A percentile compares a stretch with the other conserved stretches of the same genome.
Evolutionary conservation across 2,113 vertebrate genomes (phyloP).

Genomic region (Chinchilla lanigera): DNA sequence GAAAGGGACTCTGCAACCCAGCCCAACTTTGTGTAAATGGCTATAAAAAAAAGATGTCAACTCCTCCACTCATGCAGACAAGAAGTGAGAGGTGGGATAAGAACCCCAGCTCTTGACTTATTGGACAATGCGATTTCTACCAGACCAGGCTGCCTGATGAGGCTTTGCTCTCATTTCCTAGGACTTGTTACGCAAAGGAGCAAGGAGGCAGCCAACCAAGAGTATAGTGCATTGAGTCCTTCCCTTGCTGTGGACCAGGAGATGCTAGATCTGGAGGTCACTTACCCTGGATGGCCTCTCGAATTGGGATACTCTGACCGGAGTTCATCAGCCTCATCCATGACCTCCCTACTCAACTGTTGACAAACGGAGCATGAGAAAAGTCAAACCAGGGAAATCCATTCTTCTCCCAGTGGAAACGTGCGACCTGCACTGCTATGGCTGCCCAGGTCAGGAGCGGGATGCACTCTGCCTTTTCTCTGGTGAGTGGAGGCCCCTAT

Average conservation of each 20-base stretch:
- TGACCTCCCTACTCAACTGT: slow-evolving; percentile 92
- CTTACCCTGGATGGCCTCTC: slow-evolving; percentile 94
- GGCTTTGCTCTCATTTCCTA: background rate
- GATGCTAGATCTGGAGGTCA: background rate
- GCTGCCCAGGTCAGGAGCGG: background rate
- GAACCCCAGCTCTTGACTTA: background rate
- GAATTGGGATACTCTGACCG: slow-evolving; percentile 91
- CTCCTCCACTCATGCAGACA: background rate
- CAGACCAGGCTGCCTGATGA: background rate
- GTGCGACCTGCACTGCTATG: background rate
- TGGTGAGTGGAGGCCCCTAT: background rate
- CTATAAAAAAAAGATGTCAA: background rate
- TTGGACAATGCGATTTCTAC: background rate
- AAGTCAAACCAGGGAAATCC: background rate
- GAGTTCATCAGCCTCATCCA: slow-evolving; percentile 87
- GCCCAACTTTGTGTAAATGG: background rate
- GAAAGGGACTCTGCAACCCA: background rate
- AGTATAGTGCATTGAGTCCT: background rate
- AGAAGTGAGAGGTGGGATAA: background rate
- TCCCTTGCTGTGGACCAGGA: background rate
- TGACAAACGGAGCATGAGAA: slow-evolving; percentile 54
- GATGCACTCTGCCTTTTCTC: fast-evolving
- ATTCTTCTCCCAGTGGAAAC: background rate
- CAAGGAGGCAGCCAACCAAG: background rate
- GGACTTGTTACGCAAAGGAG: background rate